Evolutionary conservation across 1,140 invertebrate genomes (phyloP).

Genomic region (Paralvinella palmiformis): DNA sequence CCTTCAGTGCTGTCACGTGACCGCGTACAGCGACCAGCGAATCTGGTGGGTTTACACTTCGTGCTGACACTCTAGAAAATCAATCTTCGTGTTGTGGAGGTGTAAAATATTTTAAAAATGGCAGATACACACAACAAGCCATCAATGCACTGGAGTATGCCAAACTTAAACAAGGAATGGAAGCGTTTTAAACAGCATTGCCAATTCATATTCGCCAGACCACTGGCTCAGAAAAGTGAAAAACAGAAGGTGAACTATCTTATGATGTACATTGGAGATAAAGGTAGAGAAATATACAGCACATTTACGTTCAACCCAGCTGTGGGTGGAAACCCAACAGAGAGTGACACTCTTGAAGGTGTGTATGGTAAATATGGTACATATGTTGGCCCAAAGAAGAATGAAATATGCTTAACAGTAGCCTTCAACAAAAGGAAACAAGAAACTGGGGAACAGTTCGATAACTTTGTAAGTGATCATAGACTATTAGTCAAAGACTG

Average conservation of each 20-base stretch:
- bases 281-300: constrained; percentile 19
- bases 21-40: too few species aligned
- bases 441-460: neutral
- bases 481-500: too few species aligned
- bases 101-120: too few species aligned
- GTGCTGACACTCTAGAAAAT: too few species aligned
- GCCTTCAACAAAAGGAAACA: constrained; percentile 1
- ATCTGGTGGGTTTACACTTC: too few species aligned
- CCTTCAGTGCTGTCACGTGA: too few species aligned
- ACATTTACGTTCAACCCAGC: constrained; percentile 15
- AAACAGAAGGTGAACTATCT: constrained; percentile 16
- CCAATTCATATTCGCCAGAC: constrained; percentile 14
- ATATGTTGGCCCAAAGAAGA: constrained; percentile 13
- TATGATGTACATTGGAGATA: constrained; percentile 20
- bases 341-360: constrained; percentile 15
- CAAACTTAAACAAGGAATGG: constrained; percentile 8
- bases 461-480: too few species aligned
- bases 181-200: constrained; percentile 18
- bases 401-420: neutral
- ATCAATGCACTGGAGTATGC: constrained; percentile 1
- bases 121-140: neutral
- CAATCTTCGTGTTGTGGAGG: too few species aligned
- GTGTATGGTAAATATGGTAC: constrained; percentile 13
- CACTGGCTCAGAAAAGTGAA: constrained; percentile 6
- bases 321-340: constrained; percentile 1